A percentile compares a stretch with the other conserved stretches of the same genome.
Evolutionary conservation across 2,797 vertebrate species (phyloP).

Genomic region (Chelmon rostratus): DNA sequence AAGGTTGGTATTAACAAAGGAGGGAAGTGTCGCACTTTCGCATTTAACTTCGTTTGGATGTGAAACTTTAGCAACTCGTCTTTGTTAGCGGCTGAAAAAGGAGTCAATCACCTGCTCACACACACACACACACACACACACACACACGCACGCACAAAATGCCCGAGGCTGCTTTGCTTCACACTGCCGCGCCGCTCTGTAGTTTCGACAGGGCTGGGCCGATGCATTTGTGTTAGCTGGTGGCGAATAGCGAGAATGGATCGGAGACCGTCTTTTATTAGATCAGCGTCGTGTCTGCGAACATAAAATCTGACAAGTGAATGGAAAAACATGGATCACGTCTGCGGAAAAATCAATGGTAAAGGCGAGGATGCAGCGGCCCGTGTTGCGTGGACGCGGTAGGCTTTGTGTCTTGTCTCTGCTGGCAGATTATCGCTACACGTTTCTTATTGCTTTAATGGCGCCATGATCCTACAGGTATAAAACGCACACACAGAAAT

Average conservation of each 20-base stretch:
- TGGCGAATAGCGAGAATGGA: slow-evolving; percentile 58
- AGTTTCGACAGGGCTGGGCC: slow-evolving; percentile 38
- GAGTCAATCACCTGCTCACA: slow-evolving; percentile 35
- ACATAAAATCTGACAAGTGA: slow-evolving; percentile 82
- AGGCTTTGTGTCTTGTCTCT: slow-evolving; percentile 61
- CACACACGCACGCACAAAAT: slow-evolving; percentile 37
- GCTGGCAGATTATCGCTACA: slow-evolving; percentile 62
- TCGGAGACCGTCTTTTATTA: slow-evolving; percentile 70
- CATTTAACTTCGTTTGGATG: slow-evolving; percentile 70
- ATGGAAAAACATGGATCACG: slow-evolving; percentile 82
- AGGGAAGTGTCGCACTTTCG: slow-evolving; percentile 51
- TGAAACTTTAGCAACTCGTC: slow-evolving; percentile 63
- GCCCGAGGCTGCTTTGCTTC: slow-evolving; percentile 42
- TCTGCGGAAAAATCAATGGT: slow-evolving; percentile 67
- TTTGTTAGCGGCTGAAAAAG: slow-evolving; percentile 64
- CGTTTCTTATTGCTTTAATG: slow-evolving; percentile 72
- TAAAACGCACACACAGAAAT: slow-evolving; percentile 1
- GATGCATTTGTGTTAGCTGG: slow-evolving; percentile 66
- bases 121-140: slow-evolving; percentile 31
- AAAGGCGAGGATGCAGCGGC: slow-evolving; percentile 59
- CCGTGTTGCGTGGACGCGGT: slow-evolving; percentile 27
- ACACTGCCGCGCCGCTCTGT: slow-evolving; percentile 9
- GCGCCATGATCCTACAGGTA: slow-evolving; percentile 54
- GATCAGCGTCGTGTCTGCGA: slow-evolving; percentile 74
- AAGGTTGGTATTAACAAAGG: slow-evolving; percentile 42